A percentile compares a stretch with the other conserved stretches of the same genome.
phyloP scores from a whole-genome alignment of 2,797 vertebrate species.

The Darevskia nairensis region DNA sequence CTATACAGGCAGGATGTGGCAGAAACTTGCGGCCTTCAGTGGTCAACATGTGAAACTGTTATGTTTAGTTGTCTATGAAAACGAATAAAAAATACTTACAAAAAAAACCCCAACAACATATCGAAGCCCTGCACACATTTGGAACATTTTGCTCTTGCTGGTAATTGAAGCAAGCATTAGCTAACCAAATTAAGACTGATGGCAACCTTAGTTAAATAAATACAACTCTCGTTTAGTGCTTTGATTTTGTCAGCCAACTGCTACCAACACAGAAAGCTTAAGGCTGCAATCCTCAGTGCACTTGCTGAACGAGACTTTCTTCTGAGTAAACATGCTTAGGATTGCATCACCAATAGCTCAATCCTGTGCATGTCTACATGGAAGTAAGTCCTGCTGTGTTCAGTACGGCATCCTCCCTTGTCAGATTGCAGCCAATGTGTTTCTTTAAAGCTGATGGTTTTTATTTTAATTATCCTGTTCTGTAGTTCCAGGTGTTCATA shows the following conservation, averaged over 20 bases:
- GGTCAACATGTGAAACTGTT: neutral
- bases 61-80: too few relatives aligned
- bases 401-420: neutral
- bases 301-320: neutral
- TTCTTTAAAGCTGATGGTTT: neutral
- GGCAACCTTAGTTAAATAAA: neutral
- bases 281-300: neutral
- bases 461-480: neutral
- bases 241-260: constrained; percentile 1
- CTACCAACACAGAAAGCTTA: neutral
- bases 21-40: neutral
- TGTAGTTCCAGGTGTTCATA: neutral
- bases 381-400: neutral
- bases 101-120: neutral
- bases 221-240: constrained; percentile 13
- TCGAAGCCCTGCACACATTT: neutral
- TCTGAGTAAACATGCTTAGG: neutral
- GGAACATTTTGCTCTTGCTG: constrained; percentile 22
- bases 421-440: neutral
- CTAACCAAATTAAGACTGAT: neutral
- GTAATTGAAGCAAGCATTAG: constrained; percentile 23
- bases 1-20: neutral
- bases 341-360: neutral
- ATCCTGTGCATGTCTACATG: neutral
- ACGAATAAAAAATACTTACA: too few relatives aligned